Base-by-base conservation (phyloP, 2,797 vertebrate genomes). In the Alectoris magna region DNA sequence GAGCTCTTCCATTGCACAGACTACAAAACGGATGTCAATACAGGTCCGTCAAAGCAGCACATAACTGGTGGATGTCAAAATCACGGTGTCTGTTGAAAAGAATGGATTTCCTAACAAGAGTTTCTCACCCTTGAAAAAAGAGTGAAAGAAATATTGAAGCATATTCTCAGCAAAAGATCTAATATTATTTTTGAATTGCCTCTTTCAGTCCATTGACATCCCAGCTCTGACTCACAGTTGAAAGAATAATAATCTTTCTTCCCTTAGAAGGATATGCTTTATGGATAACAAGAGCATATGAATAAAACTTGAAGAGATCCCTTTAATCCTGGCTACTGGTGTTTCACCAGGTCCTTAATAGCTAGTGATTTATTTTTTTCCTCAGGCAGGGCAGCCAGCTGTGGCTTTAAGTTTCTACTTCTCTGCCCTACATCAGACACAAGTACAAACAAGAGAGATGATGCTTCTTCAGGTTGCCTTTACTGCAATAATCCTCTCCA, bases 181-280 rank as follows among this genome's bases (percentile, higher is more conserved):
- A 59, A 2, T 34, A 74, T 76, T 83, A 31, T 94, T 96, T 96
- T 91, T 60, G 8, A 78, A 2, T 76, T 73, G 17, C 80, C 6
- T 66, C 41, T 73, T 38, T 75, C 87, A 88, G 90, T 85, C 75
- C 79, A 83, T 56, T 77, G 92, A 91, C 22, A 66, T 91, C 56
- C 53, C 77, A 92, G 73, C 63, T 93, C 95, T 87, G 84, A 94
- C 85, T 97, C 84, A 41, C 88, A 71, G 89, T 96, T 92, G 86
- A 88, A 83, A 89, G 76, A 91, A 86, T 82, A 94, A 86, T 16
- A 56, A 15, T 73, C 76, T 88, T 92, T 90, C 18, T 81, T 93
- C 56, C 95, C 48, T 79, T 85, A 75, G 63, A 58, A 87, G 84
- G 91, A 89, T 71, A 76, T 16, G 2, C 49, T 96, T 95, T 27